Percentiles rank a stretch among this genome's conserved stretches.
Evolutionary conservation across 1,140 invertebrate genomes (phyloP).

Genomic region (Apolygus lucorum): DNA sequence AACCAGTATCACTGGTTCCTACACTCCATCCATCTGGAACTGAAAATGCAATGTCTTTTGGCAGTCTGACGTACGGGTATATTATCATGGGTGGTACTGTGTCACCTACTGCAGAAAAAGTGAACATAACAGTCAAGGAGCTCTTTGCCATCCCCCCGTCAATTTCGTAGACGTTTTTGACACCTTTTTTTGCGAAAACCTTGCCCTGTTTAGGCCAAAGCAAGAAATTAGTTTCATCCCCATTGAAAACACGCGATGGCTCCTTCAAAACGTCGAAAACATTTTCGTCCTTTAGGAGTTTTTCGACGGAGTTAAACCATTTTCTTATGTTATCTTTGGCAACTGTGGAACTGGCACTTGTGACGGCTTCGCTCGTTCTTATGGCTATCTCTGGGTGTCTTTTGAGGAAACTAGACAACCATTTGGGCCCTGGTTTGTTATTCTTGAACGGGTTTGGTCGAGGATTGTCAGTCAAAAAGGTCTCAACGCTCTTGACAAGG

Average conservation of each 20-base stretch:
- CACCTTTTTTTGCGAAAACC: slow-evolving; percentile 19
- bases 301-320: neutral
- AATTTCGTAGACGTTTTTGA: neutral
- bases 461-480: neutral
- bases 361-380: neutral
- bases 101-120: slow-evolving; percentile 24
- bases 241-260: slow-evolving; percentile 26
- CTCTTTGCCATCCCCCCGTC: slow-evolving; percentile 22
- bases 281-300: neutral
- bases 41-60: slow-evolving; percentile 14
- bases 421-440: neutral
- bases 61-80: slow-evolving; percentile 17
- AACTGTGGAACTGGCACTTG: neutral
- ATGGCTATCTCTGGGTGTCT: neutral
- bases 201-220: slow-evolving; percentile 24
- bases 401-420: neutral
- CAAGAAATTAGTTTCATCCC: slow-evolving; percentile 28
- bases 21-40: slow-evolving; percentile 32
- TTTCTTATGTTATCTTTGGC: neutral
- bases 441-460: neutral
- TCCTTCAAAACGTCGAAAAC: neutral
- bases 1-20: slow-evolving; percentile 34
- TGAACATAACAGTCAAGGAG: slow-evolving; percentile 26
- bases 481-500: neutral
- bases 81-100: slow-evolving; percentile 23